Evolutionary conservation across 2,113 vertebrate genomes (phyloP), one percentile per base, ranked within the genome.

Genomic region (Malaclemys terrapin): DNA sequence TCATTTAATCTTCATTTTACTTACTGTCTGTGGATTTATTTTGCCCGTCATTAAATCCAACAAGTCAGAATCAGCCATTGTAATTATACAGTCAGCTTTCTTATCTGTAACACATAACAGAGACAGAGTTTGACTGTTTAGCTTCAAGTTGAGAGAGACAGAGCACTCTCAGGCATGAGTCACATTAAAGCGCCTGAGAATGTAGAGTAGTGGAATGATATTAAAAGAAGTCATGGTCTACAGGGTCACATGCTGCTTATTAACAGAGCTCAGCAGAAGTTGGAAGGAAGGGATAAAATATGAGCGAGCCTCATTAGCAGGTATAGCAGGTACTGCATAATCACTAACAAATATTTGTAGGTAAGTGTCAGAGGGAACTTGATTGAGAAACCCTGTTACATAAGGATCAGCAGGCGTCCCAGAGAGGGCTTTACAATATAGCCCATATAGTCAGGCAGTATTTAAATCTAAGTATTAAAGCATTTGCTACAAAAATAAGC

Each of bases 11-110:
- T 85, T 57, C 72, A 3, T 56, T 19, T 11, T 76, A 99, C 99
- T 99, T 96, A 99, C 99, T 72, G 98, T 99, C 97, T 99, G 99
- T 92, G 99, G 98, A 92, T 99, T 99, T 98, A 99, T 97, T 97
- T 99, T 99, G 83, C 99, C 99, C 3, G 99, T 99, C 99, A 99
- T 99, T 96, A 99, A 59, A 52, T 98, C 98, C 83, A 99, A 93
- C 42, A 99, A 97, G 91, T 99, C 99, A 0, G 97, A 31, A 42
- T 99, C 99, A n/a, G 98, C 97, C 98, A 99, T 98, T 31, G 98
- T 94, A 82, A 99, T 98, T 3, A 98, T 99, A 85, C 99, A 99
- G 95, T 99, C 99, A 0, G 99, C 98, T 96, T 99, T 99, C 97
- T 98, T 98, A 95, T 98, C 99, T 99, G 97, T 76, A 96, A 94